A percentile compares a stretch with the other conserved stretches of the same genome.
Conservation (phyloP, 2,888 invertebrate genomes). For the Sisyra terminalis region DNA sequence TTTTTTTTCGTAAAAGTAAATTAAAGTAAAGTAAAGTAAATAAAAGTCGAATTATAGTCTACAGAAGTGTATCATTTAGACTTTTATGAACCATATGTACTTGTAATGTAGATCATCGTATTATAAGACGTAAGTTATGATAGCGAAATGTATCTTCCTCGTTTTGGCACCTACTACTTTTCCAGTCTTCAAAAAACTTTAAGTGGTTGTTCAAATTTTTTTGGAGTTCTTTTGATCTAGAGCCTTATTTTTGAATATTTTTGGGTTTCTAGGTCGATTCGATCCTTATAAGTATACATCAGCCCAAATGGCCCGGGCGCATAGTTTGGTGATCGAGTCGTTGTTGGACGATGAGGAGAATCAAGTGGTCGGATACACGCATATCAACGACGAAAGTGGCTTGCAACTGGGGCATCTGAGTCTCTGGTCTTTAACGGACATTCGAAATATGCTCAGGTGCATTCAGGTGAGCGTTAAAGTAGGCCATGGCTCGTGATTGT, state of each 20-base stretch:
- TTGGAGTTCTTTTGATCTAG: background rate
- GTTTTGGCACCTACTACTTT: too few relatives aligned
- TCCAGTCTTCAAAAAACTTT: too few relatives aligned
- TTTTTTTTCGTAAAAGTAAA: too few relatives aligned
- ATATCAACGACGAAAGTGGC: constrained; percentile 68
- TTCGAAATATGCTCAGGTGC: constrained; percentile 58
- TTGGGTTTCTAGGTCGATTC: constrained; percentile 37
- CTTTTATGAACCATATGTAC: too few relatives aligned
- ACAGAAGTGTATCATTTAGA: too few relatives aligned
- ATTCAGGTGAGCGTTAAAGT: constrained; percentile 40
- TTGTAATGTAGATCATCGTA: too few relatives aligned
- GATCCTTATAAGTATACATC: constrained; percentile 64
- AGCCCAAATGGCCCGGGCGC: constrained; percentile 69
- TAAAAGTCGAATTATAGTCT: too few relatives aligned
- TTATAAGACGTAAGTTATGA: too few relatives aligned
- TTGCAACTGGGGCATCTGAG: constrained; percentile 72
- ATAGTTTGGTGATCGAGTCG: constrained; percentile 71
- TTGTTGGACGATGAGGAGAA: constrained; percentile 72
- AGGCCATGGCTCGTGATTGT: background rate
- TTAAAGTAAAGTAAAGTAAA: too few relatives aligned
- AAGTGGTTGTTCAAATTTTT: too few relatives aligned
- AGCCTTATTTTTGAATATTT: background rate
- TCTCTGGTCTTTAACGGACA: constrained; percentile 65
- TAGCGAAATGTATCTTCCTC: too few relatives aligned
- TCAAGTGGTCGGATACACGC: constrained; percentile 69